Evolutionary conservation across 2,888 invertebrate species (phyloP), one percentile per base, ranked within the genome.

Genomic region (Macrosiphum euphorbiae): DNA sequence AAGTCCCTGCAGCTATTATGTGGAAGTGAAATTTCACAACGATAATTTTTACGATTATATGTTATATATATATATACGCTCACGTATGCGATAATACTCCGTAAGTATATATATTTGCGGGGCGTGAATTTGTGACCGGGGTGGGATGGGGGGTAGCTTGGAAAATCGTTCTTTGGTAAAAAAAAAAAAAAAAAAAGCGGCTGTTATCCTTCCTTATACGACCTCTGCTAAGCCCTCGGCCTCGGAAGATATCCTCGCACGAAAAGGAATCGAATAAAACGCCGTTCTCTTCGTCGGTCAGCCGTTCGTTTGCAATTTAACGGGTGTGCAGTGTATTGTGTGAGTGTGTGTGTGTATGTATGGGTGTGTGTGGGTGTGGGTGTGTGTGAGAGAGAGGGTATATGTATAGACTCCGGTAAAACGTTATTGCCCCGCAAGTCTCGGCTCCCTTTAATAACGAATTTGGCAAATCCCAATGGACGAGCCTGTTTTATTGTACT

Each of bases 391-490:
- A 13, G 11, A 13, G 11, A 13, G 50, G 20, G 55, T 55, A 55
- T 55, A 55, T 55, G n/a, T 78, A 44, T 28, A 58, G 16, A 26
- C 47, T 47, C 88, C 44, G 20, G 89, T 91, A 91, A 91, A 91
- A 86, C 55, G 92, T 84, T 92, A 89, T 89, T 89, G 84, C 78
- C 58, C 55, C 20, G 78, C 78, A 78, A 26, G 52, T 55, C 85
- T 91, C 7, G n/a, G 35, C n/a, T 50, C 24, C 89, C 88, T 92
- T 78, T 92, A 92, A 92, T 89, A 88, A 92, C 88, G 92, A 89
- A 92, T 89, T 92, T 55, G 92, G 78, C 89, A 84, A 89, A 92
- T 92, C 92, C 92, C 92, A 84, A 84, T 55, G 92, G 92, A 92
- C 52, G 52, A 50, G 35, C 26, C 28, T 55, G 52, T 84, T 92